A percentile compares a stretch with the other conserved stretches of the same genome.
phyloP scores from a whole-genome alignment of 1,140 invertebrate species.

The Coptotermes formosanus region DNA sequence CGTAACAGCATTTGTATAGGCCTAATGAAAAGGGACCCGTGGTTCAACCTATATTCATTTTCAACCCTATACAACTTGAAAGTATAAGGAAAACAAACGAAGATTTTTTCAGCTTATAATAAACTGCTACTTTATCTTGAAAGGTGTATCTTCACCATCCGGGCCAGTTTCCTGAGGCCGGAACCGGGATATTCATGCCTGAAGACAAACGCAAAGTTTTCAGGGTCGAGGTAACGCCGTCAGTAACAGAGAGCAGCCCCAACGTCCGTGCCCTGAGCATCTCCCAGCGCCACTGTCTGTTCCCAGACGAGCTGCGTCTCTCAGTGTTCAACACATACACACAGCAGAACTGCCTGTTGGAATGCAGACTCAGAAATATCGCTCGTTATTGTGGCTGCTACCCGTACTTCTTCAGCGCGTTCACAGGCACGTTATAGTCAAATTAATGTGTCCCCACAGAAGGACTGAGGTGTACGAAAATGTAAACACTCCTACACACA shows the following conservation, averaged over 20 bases:
- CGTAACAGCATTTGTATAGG: too few relatives aligned
- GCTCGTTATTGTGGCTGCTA: conserved; percentile 34
- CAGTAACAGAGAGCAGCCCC: conserved; percentile 36
- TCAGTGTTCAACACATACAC: conserved; percentile 39
- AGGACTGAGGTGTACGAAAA: too few relatives aligned
- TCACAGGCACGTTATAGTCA: not conserved
- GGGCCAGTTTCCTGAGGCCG: conserved; percentile 38
- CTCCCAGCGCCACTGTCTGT: conserved; percentile 35
- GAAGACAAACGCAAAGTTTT: conserved; percentile 24
- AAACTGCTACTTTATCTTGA: not conserved
- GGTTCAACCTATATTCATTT: too few relatives aligned
- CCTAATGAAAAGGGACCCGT: too few relatives aligned
- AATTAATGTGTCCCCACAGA: too few relatives aligned
- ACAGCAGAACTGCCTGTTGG: conserved; percentile 37
- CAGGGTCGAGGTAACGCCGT: conserved; percentile 35
- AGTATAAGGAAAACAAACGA: too few relatives aligned
- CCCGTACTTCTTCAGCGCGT: conserved; percentile 32
- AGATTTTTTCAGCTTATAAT: too few relatives aligned
- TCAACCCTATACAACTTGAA: too few relatives aligned
- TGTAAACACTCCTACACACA: too few relatives aligned
- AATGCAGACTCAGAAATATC: conserved; percentile 37
- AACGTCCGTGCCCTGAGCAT: conserved; percentile 34
- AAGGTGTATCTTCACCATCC: conserved; percentile 38
- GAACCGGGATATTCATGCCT: conserved; percentile 35
- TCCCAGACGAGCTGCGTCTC: conserved; percentile 37